Conservation (phyloP, 2,888 invertebrate genomes). For the Apamea anceps region DNA sequence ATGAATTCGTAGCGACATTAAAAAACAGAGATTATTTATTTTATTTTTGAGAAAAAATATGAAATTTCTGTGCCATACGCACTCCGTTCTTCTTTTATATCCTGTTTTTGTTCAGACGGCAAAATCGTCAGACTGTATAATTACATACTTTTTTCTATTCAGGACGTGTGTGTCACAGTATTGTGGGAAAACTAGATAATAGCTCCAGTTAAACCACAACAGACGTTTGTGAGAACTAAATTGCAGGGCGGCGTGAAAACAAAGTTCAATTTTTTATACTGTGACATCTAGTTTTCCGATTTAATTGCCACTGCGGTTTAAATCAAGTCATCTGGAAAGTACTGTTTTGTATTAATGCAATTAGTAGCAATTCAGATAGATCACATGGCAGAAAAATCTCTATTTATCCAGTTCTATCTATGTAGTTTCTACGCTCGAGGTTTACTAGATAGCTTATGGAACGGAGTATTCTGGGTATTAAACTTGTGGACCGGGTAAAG, state of each 20-base stretch:
- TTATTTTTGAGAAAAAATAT: neutral
- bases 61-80: neutral
- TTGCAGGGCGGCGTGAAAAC: conserved; percentile 35
- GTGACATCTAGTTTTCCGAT: conserved; percentile 15
- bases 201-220: conserved; percentile 25
- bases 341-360: neutral
- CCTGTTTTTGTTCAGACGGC: neutral
- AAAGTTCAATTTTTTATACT: conserved; percentile 47
- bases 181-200: conserved; percentile 50
- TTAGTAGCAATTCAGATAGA: neutral
- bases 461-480: neutral
- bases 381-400: neutral
- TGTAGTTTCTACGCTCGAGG: neutral
- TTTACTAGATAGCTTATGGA: neutral
- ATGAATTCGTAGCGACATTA: too few relatives aligned
- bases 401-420: neutral
- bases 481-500: too few relatives aligned
- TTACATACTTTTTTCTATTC: conserved; percentile 27
- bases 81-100: neutral
- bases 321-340: conserved; percentile 42
- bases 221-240: conserved; percentile 27
- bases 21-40: neutral
- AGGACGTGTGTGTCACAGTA: conserved; percentile 38
- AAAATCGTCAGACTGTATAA: neutral
- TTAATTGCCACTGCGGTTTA: conserved; percentile 38